Base-by-base conservation (phyloP, 2,888 invertebrate species). In the Watsonalla cultraria region DNA sequence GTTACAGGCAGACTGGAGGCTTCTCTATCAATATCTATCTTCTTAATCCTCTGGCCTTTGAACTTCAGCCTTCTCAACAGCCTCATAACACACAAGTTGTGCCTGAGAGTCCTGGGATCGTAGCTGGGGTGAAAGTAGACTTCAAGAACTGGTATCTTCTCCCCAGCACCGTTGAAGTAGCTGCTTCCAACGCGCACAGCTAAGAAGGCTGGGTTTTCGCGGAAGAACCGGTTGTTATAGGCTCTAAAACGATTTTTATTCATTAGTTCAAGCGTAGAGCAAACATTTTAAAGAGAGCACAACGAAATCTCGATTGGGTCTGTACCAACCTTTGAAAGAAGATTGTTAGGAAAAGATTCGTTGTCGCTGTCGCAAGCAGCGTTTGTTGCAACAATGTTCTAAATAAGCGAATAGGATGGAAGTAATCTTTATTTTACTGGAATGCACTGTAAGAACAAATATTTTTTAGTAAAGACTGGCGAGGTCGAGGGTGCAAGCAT, bases 171-270 rank as follows among this genome's bases (percentile, higher is more conserved):
- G 1, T 64, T 70, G 61, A 78, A 80, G 57, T 73, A 80, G n/a
- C 73, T 74, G 59, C 82, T 84, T 7, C 89, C 89, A 0, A 88
- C 70, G 11, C 82, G 72, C 0, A 83, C 81, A 1, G 87, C 76
- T n/a, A 83, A 76, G 47, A 85, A 86, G 0, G 79, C 70, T 0
- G 88, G 87, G 53, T 88, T 88, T 56, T 88, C 87, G 0, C 86
- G 79, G 58, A 76, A 87, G 59, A 86, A 82, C 0, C 86, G 78
- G 53, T 88, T 89, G 64, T 88, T 89, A 74, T 79, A 83, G 0
- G 84, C 85, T 47, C 88, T 88, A 58, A 6, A 55, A 59, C 7
- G 58, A 54, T 58, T 42, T 5, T 42, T 51, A 54, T 51, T 7
- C 1, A 34, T 33, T 46, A n/a, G 9, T 52, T 42, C 7, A 46